phyloP scores from a whole-genome alignment of 2,888 invertebrate species.

The Pyrrhia umbra region DNA sequence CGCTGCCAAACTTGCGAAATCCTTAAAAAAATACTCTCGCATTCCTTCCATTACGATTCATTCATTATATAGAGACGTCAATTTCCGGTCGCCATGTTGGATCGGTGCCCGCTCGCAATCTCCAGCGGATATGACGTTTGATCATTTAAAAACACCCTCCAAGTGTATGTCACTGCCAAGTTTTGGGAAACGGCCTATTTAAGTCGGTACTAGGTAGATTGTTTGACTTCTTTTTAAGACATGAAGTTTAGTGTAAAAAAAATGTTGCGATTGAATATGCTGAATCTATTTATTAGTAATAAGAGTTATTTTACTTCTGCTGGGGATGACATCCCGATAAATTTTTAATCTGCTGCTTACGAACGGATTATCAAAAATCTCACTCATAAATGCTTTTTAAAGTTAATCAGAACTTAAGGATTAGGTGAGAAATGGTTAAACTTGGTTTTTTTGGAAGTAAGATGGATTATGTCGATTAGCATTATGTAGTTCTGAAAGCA shows the following conservation, averaged over 20 bases:
- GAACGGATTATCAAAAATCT: no score
- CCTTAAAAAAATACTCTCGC: slow-evolving; percentile 59
- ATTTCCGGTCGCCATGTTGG: slow-evolving; percentile 81
- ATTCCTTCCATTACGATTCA: slow-evolving; percentile 70
- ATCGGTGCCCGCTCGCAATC: slow-evolving; percentile 73
- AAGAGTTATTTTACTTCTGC: neutral
- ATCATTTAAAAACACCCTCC: slow-evolving; percentile 72
- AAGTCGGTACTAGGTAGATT: neutral
- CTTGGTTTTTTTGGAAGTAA: no score
- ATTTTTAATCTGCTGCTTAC: no score
- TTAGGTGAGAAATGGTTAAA: no score
- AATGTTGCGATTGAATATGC: neutral
- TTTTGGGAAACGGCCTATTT: slow-evolving; percentile 48
- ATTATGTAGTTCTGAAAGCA: no score
- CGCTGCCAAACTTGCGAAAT: slow-evolving; percentile 53
- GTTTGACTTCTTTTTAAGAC: neutral
- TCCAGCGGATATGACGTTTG: slow-evolving; percentile 77
- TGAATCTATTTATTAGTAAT: neutral
- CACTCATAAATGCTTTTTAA: no score
- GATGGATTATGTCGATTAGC: no score
- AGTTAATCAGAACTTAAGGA: no score
- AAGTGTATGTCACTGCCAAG: slow-evolving; percentile 59
- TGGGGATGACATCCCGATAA: no score
- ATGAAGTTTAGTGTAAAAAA: neutral
- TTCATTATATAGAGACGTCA: slow-evolving; percentile 78